phyloP scores from a whole-genome alignment of 1,140 invertebrate species.

The Euwallacea similis region DNA sequence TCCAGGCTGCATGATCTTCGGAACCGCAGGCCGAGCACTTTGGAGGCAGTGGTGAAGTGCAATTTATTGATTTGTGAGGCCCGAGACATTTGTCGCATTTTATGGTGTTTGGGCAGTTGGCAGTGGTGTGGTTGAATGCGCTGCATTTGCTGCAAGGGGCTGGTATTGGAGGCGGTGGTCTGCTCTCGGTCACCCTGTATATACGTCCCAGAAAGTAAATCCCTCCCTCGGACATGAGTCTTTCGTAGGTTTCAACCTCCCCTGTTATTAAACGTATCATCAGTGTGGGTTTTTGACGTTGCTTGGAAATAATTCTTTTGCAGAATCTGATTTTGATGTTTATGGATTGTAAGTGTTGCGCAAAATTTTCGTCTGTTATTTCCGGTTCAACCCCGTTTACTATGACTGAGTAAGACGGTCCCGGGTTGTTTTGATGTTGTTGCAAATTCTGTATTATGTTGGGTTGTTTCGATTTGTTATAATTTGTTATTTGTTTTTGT shows the following conservation, averaged over 20 bases:
- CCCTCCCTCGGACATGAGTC: background rate
- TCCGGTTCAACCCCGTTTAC: background rate
- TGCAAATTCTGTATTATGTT: too few relatives aligned
- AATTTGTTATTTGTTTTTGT: too few relatives aligned
- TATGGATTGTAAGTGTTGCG: background rate
- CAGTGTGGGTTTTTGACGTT: background rate
- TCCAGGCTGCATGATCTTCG: too few relatives aligned
- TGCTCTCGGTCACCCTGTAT: background rate
- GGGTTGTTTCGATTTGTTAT: too few relatives aligned
- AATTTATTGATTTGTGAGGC: too few relatives aligned
- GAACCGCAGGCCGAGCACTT: conserved; percentile 1
- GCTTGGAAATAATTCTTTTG: background rate
- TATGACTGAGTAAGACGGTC: background rate
- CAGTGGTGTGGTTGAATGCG: background rate
- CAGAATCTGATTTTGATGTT: background rate
- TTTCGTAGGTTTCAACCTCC: background rate
- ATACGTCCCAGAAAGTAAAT: background rate
- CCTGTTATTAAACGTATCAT: conserved; percentile 4
- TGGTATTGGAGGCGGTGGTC: background rate
- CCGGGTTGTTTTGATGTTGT: too few relatives aligned
- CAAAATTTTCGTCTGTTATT: background rate
- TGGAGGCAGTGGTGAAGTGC: background rate
- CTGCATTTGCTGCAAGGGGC: conserved; percentile 2
- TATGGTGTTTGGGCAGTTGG: background rate
- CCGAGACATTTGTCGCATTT: background rate